Base-by-base conservation (phyloP, 2,113 vertebrate genomes). In the Dicentrarchus labrax region DNA sequence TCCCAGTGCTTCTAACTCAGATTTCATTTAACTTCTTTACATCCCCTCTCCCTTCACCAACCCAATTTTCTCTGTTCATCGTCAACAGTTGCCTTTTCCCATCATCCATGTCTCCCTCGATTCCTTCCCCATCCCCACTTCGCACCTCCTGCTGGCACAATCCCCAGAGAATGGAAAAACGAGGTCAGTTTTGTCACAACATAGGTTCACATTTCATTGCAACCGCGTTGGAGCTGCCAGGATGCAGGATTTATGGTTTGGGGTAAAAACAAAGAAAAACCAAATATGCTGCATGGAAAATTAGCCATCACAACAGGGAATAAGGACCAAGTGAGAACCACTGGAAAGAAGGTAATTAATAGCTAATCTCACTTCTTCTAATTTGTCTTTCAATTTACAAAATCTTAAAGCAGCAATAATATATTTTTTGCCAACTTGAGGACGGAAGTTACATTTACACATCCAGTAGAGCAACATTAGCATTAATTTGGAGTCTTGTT, bases 181-280 rank as follows among this genome's bases (percentile, higher is more conserved):
- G 91, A 93, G 93, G 92, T 91, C 92, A 94, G 85, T 76, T 85
- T 86, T 88, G 90, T 92, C 86, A 89, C 79, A 89, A 83, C 89
- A 85, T 61, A 80, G 83, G 83, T 89, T 91, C 79, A 83, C 80
- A 73, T 88, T 88, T 85, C 71, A 76, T 86, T 78, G 56, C 78
- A 75, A 68, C 60, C 61, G 83, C 19, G 2, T 64, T 54, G 74
- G 67, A 22, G 76, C 84, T 87, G 89, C 68, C 76, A 83, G 69
- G 15, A 73, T 72, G 24, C 48, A 24, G 76, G 74, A 91, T 86
- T 88, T 86, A 92, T 87, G 76, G 80, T 90, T 85, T 60, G 0
- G 80, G 78, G 47, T 6, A n/a, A 62, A 65, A 45, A 75, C 48
- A 48, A 43, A 59, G 30, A 30, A 39, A 62, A 72, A 56, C 36